A percentile compares a stretch with the other conserved stretches of the same genome.
These are phyloP conservation scores for Rhynchotus rufescens DNA, from an alignment of 2,797 vertebrate species.

Conservation along the genomic window DNA sequence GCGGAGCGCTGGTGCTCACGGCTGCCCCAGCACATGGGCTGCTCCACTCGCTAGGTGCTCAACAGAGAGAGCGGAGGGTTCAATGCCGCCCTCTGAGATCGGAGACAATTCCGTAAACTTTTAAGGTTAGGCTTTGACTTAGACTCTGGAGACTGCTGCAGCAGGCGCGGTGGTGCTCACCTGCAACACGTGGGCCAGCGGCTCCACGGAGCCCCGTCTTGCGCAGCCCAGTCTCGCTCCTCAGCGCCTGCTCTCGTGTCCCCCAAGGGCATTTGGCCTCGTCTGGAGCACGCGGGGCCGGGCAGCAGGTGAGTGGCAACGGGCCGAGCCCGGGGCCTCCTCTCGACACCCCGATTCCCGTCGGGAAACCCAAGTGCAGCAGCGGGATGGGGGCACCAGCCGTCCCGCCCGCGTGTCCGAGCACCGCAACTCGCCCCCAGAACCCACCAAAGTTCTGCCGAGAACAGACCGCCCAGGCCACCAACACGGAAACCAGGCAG, in stretches of 20 bases:
- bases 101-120: not conserved
- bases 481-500: accelerated
- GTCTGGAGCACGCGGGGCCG: not conserved
- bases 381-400: not conserved
- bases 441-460: not conserved
- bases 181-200: accelerated
- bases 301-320: not conserved
- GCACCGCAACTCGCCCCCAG: not conserved
- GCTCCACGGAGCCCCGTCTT: accelerated
- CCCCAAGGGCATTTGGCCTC: not conserved
- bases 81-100: not conserved
- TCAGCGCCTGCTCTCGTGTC: accelerated
- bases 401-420: not conserved
- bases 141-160: not conserved
- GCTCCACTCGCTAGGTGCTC: not conserved
- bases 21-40: not conserved
- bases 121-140: not conserved
- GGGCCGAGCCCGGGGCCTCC: accelerated
- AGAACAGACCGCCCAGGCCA: not conserved
- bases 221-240: accelerated
- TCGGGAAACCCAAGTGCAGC: not conserved
- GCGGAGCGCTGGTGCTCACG: not conserved
- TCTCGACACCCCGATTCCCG: not conserved
- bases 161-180: accelerated
- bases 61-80: not conserved